Percentiles rank a stretch among this genome's conserved stretches.
Conservation (phyloP, 2,888 invertebrate species). For the Desoria tigrina region DNA sequence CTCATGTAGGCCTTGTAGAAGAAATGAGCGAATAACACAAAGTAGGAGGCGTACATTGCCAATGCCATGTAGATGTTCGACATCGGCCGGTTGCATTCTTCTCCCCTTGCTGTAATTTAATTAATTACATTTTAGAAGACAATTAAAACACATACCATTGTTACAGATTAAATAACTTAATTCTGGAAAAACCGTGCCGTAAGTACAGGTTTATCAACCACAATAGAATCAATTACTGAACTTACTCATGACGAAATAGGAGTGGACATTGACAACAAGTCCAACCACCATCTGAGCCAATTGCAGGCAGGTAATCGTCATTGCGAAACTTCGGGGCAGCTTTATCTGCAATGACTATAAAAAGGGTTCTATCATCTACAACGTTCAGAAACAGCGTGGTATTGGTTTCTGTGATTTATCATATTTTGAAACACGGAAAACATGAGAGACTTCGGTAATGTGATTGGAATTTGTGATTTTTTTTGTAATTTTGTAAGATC, state of each 20-base stretch:
- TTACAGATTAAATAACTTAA: not conserved
- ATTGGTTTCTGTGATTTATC: too few species aligned
- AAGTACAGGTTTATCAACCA: not conserved
- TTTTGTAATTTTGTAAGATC: too few species aligned
- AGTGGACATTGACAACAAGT: slow-evolving; percentile 41
- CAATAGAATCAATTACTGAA: not conserved
- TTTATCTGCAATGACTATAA: slow-evolving; percentile 38
- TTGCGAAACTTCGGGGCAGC: slow-evolving; percentile 37
- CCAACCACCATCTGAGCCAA: slow-evolving; percentile 47
- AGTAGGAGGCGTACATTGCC: slow-evolving; percentile 44
- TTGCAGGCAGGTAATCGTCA: slow-evolving; percentile 44
- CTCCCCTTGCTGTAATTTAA: slow-evolving; percentile 24
- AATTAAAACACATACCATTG: too few species aligned
- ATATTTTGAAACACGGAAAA: not conserved
- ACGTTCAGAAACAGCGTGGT: too few species aligned
- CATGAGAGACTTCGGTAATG: not conserved
- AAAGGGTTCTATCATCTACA: too few species aligned
- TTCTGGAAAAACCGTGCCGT: not conserved
- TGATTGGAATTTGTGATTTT: not conserved
- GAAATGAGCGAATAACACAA: slow-evolving; percentile 42
- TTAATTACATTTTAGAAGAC: too few species aligned
- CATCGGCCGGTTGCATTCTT: slow-evolving; percentile 36
- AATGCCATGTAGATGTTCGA: slow-evolving; percentile 41
- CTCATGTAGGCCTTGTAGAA: slow-evolving; percentile 38
- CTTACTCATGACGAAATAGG: slow-evolving; percentile 22